These are phyloP conservation scores for Drosophila basisetae DNA, from an alignment of 2,888 invertebrate genomes.

Conservation along the genomic window DNA sequence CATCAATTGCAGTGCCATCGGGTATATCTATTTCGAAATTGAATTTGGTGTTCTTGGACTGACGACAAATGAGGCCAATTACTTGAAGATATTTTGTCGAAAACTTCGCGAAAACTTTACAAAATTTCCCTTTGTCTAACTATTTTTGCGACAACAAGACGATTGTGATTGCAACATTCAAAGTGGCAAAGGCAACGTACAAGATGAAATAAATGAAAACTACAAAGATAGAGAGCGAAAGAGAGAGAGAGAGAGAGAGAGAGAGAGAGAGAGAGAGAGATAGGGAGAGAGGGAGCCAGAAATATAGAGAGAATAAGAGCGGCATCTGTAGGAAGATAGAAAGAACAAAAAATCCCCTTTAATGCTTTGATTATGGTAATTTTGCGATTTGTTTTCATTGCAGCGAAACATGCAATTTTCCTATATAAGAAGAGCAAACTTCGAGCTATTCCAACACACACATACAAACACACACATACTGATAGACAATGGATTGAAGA, in stretches of 20 bases:
- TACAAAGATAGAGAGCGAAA: neutral
- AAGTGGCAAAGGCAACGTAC: constrained; percentile 11
- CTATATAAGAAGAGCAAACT: constrained; percentile 39
- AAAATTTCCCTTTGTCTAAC: constrained; percentile 61
- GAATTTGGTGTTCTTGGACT: constrained; percentile 47
- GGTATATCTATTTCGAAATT: constrained; percentile 62
- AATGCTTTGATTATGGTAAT: constrained; percentile 75
- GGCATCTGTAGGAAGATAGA: constrained; percentile 44
- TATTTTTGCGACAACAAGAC: constrained; percentile 57
- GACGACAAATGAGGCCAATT: constrained; percentile 69
- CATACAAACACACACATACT: constrained; percentile 12
- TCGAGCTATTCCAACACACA: constrained; percentile 20
- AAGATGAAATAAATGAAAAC: neutral
- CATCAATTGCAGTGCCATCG: constrained; percentile 61
- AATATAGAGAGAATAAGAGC: neutral
- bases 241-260: too few relatives aligned
- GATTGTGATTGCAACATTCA: constrained; percentile 37
- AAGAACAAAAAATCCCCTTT: constrained; percentile 59
- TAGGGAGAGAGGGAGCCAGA: neutral
- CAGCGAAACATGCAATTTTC: constrained; percentile 75
- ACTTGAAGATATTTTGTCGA: constrained; percentile 54
- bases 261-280: constrained; percentile 29
- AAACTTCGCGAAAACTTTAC: constrained; percentile 40
- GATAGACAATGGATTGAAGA: constrained; percentile 9
- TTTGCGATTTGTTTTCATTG: constrained; percentile 77